Percentiles rank a stretch among this genome's conserved stretches.
These are phyloP conservation scores for Acanthacorydalis orientalis DNA, from an alignment of 2,888 invertebrate species.

Conservation along the genomic window DNA sequence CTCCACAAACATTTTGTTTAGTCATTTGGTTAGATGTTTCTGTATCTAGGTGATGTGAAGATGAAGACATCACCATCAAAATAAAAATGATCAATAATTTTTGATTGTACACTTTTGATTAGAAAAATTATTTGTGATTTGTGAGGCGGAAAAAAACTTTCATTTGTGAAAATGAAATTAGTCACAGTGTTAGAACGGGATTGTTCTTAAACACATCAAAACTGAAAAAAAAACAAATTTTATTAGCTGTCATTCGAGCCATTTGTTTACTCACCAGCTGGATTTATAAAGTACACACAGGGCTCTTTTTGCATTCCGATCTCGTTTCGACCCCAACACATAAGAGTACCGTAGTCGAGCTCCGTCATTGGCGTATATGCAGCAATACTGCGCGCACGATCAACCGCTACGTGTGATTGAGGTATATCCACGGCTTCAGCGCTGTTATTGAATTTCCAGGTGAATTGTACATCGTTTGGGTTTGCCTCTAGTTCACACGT, in stretches of 20 bases:
- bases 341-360: slow-evolving; percentile 53
- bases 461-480: slow-evolving; percentile 46
- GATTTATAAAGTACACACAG: slow-evolving; percentile 55
- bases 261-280: slow-evolving; percentile 38
- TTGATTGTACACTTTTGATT: too few relatives aligned
- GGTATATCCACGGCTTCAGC: slow-evolving; percentile 52
- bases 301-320: slow-evolving; percentile 55
- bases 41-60: too few relatives aligned
- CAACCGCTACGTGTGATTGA: slow-evolving; percentile 39
- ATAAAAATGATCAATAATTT: too few relatives aligned
- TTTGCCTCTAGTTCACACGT: slow-evolving; percentile 61
- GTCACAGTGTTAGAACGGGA: too few relatives aligned
- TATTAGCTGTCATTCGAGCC: not conserved
- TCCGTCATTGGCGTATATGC: slow-evolving; percentile 57
- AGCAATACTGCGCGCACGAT: slow-evolving; percentile 44
- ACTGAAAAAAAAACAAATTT: not conserved
- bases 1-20: too few relatives aligned
- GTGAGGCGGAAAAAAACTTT: not conserved
- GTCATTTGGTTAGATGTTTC: too few relatives aligned
- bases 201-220: too few relatives aligned
- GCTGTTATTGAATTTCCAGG: slow-evolving; percentile 64
- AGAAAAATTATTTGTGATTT: too few relatives aligned
- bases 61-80: too few relatives aligned
- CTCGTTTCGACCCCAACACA: slow-evolving; percentile 59
- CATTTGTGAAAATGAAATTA: not conserved